These are phyloP conservation scores for Macroglossus sobrinus DNA, from an alignment of 2,113 vertebrate genomes.

Conservation along the genomic window DNA sequence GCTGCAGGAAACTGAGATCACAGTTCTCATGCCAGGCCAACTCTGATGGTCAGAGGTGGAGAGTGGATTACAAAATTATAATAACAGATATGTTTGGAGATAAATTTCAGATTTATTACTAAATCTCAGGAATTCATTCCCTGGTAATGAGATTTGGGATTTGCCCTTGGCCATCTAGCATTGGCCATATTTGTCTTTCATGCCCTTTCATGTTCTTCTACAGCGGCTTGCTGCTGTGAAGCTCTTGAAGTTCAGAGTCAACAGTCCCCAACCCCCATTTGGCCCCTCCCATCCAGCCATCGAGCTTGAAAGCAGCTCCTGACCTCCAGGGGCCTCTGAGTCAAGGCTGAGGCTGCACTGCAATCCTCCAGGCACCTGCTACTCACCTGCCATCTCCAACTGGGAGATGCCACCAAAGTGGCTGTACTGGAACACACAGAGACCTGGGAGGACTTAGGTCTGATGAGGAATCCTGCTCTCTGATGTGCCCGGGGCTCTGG, in stretches of 20 bases:
- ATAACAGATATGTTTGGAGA: not conserved
- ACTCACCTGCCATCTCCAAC: not conserved
- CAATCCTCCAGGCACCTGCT: not conserved
- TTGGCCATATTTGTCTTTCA: not conserved
- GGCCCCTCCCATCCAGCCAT: not conserved
- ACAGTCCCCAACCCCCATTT: not conserved
- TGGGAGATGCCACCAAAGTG: not conserved
- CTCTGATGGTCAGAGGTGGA: not conserved
- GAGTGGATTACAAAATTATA: not conserved
- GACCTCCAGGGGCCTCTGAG: not conserved
- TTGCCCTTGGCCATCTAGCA: not conserved
- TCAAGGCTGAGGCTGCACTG: not conserved
- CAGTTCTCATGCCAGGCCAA: rapidly evolving
- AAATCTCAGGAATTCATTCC: not conserved
- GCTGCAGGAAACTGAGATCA: not conserved
- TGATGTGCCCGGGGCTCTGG: slow-evolving; percentile 48
- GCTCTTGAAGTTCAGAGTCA: not conserved
- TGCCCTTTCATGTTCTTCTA: not conserved
- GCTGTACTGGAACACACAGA: not conserved
- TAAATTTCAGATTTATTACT: not conserved
- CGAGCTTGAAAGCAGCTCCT: not conserved
- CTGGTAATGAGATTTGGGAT: not conserved
- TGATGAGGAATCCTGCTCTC: not conserved
- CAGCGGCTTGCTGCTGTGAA: not conserved
- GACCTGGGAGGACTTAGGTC: not conserved